Base-by-base conservation (phyloP, 2,797 vertebrate species). In the Tachyglossus aculeatus region DNA sequence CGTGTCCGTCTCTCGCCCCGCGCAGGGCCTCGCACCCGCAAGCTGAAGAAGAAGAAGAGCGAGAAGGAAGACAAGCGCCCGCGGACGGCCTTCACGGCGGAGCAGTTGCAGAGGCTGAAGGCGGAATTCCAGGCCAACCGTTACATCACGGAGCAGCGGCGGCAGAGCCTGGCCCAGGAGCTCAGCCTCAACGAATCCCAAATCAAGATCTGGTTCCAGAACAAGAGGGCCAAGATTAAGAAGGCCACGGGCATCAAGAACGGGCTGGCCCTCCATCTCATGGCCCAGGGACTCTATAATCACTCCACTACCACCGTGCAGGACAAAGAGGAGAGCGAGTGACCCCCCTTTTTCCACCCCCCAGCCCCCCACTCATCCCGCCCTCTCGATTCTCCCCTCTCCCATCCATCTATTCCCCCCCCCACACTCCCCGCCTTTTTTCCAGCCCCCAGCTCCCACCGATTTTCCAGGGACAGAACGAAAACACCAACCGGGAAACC, bases 201-300 rank as follows among this genome's bases (percentile, higher is more conserved):
- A 89, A 98, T 98, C 77, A 98, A 98, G 89, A 98, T 98, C 91
- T 98, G 96, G 97, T 98, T 98, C 92, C 97, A 98, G 92, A 98
- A 98, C 82, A 98, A 98, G 88, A 89, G 96, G 66, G 97, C 96
- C 79, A 98, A 98, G 89, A 98, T 98, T 83, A 98, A 98, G 94
- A 98, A 98, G 74, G 96, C 96, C 82, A 94, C 87, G 10, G 97
- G 97, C 83, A 96, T 96, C 88, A 98, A 98, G 89, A 98, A 98
- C 86, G 95, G 95, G 80, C 93, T 98, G 88, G 97, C 97, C 19
- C 93, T 98, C 84, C 97, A 98, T 84, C 96, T 98, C 80, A 98
- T 98, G 97, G 96, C 97, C n/a, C 97, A 98, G 84, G 97, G 97
- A 95, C 96, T 98, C 56, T 98, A 98, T 93, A 98, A 98, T 93